These are phyloP conservation scores for Bryconaethiops microstoma DNA, from an alignment of 2,797 vertebrate species.

Conservation along the genomic window DNA sequence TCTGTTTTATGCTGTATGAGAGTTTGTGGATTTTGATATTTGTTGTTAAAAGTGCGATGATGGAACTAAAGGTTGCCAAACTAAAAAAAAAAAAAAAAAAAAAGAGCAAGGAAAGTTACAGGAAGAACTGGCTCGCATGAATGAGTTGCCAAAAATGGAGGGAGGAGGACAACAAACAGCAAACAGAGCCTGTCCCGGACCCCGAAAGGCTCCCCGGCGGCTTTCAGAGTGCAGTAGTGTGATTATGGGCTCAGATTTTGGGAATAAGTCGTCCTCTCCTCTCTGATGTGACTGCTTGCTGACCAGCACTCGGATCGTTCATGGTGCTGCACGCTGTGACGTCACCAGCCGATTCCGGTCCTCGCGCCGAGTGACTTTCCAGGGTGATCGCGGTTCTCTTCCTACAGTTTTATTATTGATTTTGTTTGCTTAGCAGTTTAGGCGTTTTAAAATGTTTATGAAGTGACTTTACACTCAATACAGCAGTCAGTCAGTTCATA, in stretches of 20 bases:
- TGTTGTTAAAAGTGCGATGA: too few species aligned
- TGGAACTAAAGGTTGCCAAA: constrained; percentile 11
- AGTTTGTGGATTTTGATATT: too few species aligned
- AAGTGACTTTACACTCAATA: too few species aligned
- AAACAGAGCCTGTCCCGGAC: not conserved
- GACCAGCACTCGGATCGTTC: not conserved
- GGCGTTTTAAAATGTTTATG: too few species aligned
- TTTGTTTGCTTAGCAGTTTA: too few species aligned
- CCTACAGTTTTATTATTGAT: too few species aligned
- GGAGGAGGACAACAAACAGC: not conserved
- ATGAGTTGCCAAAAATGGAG: constrained; percentile 63
- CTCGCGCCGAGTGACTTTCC: constrained; percentile 6
- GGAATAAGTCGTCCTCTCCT: not conserved
- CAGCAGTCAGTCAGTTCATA: too few species aligned
- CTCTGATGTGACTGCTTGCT: not conserved
- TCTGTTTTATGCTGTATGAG: too few species aligned
- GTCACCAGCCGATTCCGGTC: constrained; percentile 60
- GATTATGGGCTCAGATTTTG: not conserved
- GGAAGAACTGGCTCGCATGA: constrained; percentile 76
- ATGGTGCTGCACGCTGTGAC: constrained; percentile 62
- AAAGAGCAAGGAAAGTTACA: constrained; percentile 44
- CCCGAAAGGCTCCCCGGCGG: not conserved
- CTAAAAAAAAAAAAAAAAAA: constrained; percentile 41
- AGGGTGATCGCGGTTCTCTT: not conserved
- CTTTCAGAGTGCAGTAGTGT: not conserved